Percentiles rank a stretch among this genome's conserved stretches.
phyloP scores from a whole-genome alignment of 2,113 vertebrate genomes.

The Phyllostomus hastatus region DNA sequence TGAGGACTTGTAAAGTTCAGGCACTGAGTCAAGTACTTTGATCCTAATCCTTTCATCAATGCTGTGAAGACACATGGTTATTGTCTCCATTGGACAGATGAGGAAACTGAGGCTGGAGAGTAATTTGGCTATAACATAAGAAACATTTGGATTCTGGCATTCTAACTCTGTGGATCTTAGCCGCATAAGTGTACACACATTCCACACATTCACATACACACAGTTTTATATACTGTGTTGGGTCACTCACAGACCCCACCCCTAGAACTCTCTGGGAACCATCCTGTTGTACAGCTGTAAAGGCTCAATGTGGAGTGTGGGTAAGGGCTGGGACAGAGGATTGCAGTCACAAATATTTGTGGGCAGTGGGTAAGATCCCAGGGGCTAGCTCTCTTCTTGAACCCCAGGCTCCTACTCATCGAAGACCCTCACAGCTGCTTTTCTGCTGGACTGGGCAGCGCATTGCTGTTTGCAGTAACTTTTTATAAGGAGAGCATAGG shows the following conservation, averaged over 20 bases:
- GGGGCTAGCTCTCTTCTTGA: neutral
- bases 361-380: neutral
- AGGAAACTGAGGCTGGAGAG: neutral
- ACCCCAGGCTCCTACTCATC: neutral
- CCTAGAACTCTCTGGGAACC: neutral
- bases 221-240: neutral
- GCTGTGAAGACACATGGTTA: neutral
- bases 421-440: neutral
- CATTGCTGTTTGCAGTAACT: neutral
- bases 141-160: conserved; percentile 39
- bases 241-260: neutral
- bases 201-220: neutral
- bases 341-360: neutral
- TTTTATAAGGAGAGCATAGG: neutral
- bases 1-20: neutral
- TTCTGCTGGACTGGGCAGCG: neutral
- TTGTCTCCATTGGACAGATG: neutral
- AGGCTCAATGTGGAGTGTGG: conserved; percentile 8
- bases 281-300: neutral
- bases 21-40: neutral
- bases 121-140: neutral
- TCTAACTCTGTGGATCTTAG: neutral
- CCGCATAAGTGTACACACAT: neutral
- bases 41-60: neutral
- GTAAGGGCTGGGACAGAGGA: neutral